These are phyloP conservation scores for Peromyscus melanophrys DNA, from an alignment of 2,797 vertebrate species.

Conservation along the genomic window DNA sequence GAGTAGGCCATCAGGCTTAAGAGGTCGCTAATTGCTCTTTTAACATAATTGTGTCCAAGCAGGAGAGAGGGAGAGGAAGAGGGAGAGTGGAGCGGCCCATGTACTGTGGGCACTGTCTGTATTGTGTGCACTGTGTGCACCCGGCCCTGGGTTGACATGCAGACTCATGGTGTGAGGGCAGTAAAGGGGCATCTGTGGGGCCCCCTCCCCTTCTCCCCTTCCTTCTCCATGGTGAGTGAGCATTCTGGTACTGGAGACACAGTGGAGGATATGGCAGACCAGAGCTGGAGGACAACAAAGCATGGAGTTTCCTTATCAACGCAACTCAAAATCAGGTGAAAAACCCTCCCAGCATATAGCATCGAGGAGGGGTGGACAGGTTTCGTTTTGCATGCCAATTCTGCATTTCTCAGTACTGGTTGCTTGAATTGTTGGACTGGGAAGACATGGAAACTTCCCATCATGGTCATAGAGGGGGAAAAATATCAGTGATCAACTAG, in stretches of 20 bases:
- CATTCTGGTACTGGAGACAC: background rate
- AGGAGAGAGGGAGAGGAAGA: background rate
- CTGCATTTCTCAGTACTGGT: background rate
- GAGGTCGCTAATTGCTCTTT: slow-evolving; percentile 85
- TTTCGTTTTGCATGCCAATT: background rate
- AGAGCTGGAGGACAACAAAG: background rate
- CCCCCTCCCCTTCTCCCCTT: background rate
- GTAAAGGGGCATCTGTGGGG: background rate
- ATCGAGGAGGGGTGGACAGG: background rate
- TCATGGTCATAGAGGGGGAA: background rate
- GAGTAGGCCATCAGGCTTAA: slow-evolving; percentile 82
- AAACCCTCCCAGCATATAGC: background rate
- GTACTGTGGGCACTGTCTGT: background rate
- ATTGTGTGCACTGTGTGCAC: background rate
- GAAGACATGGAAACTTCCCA: background rate
- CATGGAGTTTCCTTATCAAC: background rate
- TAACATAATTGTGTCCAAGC: slow-evolving; percentile 81
- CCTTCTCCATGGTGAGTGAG: background rate
- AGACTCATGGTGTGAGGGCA: background rate
- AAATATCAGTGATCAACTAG: background rate
- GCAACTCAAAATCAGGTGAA: background rate
- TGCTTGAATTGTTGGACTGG: background rate
- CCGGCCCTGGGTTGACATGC: background rate
- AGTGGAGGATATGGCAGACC: background rate
- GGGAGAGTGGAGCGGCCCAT: background rate